phyloP scores from a whole-genome alignment of 2,888 invertebrate species.

The Dendrolimus houi region DNA sequence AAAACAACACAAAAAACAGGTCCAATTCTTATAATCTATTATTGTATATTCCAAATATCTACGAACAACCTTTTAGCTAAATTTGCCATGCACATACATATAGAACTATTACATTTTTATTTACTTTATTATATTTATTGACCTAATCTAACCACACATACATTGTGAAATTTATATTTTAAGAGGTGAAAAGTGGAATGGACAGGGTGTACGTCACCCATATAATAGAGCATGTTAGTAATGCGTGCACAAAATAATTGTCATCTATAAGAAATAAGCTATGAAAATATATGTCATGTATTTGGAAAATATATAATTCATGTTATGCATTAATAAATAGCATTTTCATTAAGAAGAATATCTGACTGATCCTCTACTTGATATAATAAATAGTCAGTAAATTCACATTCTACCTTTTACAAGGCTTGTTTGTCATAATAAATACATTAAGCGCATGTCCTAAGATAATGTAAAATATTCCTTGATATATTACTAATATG shows the following conservation, averaged over 20 bases:
- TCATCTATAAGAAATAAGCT: conserved; percentile 50
- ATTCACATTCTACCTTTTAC: too few species aligned
- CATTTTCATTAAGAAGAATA: too few species aligned
- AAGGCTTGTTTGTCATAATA: too few species aligned
- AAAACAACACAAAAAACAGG: conserved; percentile 11
- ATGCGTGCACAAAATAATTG: conserved; percentile 54
- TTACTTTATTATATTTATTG: conserved; percentile 39
- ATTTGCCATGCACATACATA: conserved; percentile 63
- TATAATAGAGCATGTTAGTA: conserved; percentile 16
- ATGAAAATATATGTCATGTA: conserved; percentile 58
- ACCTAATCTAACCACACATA: conserved; percentile 69
- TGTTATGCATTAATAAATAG: too few species aligned
- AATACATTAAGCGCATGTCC: too few species aligned
- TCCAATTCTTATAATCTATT: conserved; percentile 42
- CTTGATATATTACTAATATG: too few species aligned
- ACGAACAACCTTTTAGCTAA: conserved; percentile 70
- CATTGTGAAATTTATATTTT: conserved; percentile 23
- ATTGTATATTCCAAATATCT: conserved; percentile 65
- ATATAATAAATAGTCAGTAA: too few species aligned
- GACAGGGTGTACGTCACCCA: conserved; percentile 3
- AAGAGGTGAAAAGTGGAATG: conserved; percentile 21
- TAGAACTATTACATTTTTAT: conserved; percentile 40
- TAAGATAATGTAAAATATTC: too few species aligned
- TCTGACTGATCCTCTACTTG: too few species aligned
- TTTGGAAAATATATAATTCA: too few species aligned